Evolutionary conservation across 2,888 invertebrate genomes (phyloP).

Genomic region (Drosophila mercatorum): DNA sequence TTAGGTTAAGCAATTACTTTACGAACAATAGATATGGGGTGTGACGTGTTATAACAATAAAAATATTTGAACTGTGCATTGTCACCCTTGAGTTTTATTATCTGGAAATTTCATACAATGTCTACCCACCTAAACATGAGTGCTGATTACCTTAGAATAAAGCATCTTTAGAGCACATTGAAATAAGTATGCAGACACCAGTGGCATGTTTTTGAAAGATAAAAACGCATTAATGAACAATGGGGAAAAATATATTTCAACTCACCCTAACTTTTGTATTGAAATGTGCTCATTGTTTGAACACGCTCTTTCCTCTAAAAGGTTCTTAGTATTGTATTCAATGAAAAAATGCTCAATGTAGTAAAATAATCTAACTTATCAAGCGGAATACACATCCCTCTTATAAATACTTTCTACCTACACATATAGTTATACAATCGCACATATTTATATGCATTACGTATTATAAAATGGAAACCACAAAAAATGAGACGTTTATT

Average conservation of each 20-base stretch:
- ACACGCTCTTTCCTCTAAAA: constrained; percentile 69
- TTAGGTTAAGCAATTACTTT: constrained; percentile 79
- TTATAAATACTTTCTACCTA: constrained; percentile 47
- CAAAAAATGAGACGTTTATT: constrained; percentile 17
- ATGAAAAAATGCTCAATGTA: constrained; percentile 49
- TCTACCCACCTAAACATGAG: constrained; percentile 66
- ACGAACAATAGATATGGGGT: constrained; percentile 66
- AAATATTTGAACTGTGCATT: constrained; percentile 77
- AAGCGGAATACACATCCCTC: constrained; percentile 53
- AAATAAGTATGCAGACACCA: constrained; percentile 54
- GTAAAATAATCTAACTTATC: constrained; percentile 61
- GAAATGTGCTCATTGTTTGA: constrained; percentile 76
- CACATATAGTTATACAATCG: constrained; percentile 24
- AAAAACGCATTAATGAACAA: constrained; percentile 74
- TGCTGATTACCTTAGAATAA: constrained; percentile 76
- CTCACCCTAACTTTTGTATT: constrained; percentile 69
- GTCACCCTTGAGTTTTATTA: constrained; percentile 75
- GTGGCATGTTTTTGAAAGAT: constrained; percentile 79
- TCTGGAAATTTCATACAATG: constrained; percentile 59
- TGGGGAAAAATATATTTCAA: constrained; percentile 68
- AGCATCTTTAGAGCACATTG: constrained; percentile 52
- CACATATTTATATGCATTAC: constrained; percentile 24
- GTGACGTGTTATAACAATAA: constrained; percentile 81
- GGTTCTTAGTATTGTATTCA: constrained; percentile 59
- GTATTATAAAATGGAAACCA: constrained; percentile 30